Evolutionary conservation across 1,140 invertebrate genomes (phyloP).

Genomic region (Aleiodes sp.): DNA sequence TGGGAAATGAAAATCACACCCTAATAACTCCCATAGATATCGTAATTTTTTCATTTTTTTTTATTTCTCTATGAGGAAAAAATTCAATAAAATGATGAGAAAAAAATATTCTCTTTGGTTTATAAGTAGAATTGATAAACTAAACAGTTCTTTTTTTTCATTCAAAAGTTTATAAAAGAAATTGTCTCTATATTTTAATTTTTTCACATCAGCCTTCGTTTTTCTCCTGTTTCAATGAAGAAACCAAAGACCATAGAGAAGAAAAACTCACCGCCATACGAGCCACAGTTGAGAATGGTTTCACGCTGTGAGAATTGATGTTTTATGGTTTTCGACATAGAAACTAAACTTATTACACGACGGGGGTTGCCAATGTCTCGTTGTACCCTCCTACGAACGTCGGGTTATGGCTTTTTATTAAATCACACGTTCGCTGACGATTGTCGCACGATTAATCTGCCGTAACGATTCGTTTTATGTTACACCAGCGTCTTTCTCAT

Average conservation of each 20-base stretch:
- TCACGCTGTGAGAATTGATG: constrained; percentile 57
- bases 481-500: neutral
- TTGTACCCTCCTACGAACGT: constrained; percentile 39
- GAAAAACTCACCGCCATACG: constrained; percentile 16
- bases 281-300: constrained; percentile 43
- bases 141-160: neutral
- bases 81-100: too few relatives aligned
- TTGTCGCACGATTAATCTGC: constrained; percentile 60
- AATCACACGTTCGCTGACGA: constrained; percentile 54
- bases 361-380: constrained; percentile 45
- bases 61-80: too few relatives aligned
- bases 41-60: neutral
- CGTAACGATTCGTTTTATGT: constrained; percentile 47
- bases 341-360: constrained; percentile 65
- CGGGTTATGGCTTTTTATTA: constrained; percentile 47
- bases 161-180: neutral
- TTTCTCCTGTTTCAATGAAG: constrained; percentile 34
- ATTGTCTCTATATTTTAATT: too few relatives aligned
- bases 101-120: too few relatives aligned
- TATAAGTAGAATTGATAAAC: too few relatives aligned
- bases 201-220: neutral
- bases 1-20: constrained; percentile 64
- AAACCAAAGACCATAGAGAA: neutral
- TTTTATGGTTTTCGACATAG: constrained; percentile 62
- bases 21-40: constrained; percentile 60